Conservation (phyloP, 2,797 vertebrate species). For the Gastrophryne carolinensis region DNA sequence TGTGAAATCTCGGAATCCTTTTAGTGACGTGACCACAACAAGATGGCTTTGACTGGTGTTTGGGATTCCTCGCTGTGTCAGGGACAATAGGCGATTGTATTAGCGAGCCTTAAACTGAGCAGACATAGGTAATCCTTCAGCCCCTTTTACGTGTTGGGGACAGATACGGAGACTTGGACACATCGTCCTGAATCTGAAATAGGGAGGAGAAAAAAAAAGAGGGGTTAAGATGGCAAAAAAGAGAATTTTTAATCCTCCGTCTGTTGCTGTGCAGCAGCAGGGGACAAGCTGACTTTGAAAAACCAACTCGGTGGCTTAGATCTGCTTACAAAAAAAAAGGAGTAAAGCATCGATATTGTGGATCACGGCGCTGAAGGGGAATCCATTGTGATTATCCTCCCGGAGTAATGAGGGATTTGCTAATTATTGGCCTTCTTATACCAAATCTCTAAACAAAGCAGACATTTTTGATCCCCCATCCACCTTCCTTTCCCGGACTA, state of each 20-base stretch:
- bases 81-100: neutral
- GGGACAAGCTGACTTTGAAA: conserved; percentile 43
- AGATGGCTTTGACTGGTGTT: neutral
- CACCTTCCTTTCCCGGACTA: conserved; percentile 55
- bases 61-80: conserved; percentile 5
- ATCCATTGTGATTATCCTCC: neutral
- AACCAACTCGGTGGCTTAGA: conserved; percentile 27
- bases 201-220: conserved; percentile 28
- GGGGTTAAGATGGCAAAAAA: conserved; percentile 39
- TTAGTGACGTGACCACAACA: neutral
- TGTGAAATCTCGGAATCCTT: neutral
- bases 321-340: conserved; percentile 7
- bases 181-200: conserved; percentile 21
- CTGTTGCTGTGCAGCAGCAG: conserved; percentile 40
- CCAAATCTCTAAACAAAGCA: neutral
- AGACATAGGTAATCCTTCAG: conserved; percentile 4
- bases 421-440: neutral
- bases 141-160: neutral
- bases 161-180: neutral
- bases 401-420: neutral
- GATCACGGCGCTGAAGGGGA: conserved; percentile 17
- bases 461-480: neutral
- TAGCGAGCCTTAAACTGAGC: neutral
- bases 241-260: conserved; percentile 48
- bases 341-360: neutral